Percentiles rank a stretch among this genome's conserved stretches.
phyloP scores from a whole-genome alignment of 2,888 invertebrate species.

The Nymphalis c-album region DNA sequence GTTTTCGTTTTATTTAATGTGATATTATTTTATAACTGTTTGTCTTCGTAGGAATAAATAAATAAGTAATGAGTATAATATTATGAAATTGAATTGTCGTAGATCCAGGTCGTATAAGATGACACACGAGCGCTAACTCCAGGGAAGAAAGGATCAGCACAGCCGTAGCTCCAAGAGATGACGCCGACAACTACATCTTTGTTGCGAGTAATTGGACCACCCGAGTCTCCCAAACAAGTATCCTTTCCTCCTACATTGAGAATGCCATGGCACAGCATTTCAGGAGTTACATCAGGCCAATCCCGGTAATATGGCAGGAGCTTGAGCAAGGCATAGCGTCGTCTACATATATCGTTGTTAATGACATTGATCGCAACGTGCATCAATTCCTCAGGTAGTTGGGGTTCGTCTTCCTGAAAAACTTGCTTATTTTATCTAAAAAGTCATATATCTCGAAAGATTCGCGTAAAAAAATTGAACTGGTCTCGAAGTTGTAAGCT shows the following conservation, averaged over 20 bases:
- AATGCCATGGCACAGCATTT: slow-evolving; percentile 61
- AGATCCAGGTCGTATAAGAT: slow-evolving; percentile 54
- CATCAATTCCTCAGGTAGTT: slow-evolving; percentile 38
- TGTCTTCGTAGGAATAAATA: no score
- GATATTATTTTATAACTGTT: no score
- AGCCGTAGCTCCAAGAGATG: slow-evolving; percentile 61
- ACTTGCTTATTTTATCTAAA: no score
- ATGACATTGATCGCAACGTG: slow-evolving; percentile 51
- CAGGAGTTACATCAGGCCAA: slow-evolving; percentile 48
- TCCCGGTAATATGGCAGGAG: slow-evolving; percentile 72
- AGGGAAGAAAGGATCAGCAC: slow-evolving; percentile 70
- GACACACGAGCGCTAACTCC: slow-evolving; percentile 76
- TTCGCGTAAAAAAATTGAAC: no score
- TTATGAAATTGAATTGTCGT: slow-evolving; percentile 39
- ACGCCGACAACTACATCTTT: slow-evolving; percentile 57
- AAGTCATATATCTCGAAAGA: no score
- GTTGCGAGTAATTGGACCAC: slow-evolving; percentile 38
- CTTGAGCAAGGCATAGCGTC: slow-evolving; percentile 53
- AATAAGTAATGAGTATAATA: background rate
- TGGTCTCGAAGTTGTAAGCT: no score
- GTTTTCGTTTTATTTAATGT: no score
- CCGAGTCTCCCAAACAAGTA: slow-evolving; percentile 54
- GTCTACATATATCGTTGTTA: slow-evolving; percentile 48
- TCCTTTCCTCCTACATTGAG: slow-evolving; percentile 51
- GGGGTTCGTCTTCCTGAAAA: background rate